Evolutionary conservation across 2,797 vertebrate species (phyloP).

Genomic region (Gouania willdenowi): DNA sequence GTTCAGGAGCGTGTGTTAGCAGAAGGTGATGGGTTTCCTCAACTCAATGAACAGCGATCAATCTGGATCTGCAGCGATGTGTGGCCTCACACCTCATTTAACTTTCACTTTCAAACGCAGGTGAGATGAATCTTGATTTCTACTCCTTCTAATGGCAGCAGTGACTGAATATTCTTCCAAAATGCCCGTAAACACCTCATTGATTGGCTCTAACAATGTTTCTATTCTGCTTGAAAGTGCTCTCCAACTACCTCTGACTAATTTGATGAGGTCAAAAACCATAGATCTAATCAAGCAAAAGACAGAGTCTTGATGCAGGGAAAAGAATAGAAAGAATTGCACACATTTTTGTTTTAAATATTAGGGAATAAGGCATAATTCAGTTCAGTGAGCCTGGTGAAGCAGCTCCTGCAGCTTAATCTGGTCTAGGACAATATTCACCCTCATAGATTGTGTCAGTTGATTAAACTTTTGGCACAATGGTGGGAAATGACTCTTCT

Average conservation of each 20-base stretch:
- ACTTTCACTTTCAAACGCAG: slow-evolving; percentile 33
- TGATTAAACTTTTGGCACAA: no score
- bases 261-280: no score
- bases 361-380: no score
- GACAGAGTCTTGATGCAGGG: no score
- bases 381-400: no score
- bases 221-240: not conserved
- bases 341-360: no score
- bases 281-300: no score
- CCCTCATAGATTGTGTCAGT: no score
- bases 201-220: not conserved
- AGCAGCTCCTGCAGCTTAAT: no score
- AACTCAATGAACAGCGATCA: slow-evolving; percentile 29
- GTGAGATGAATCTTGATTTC: slow-evolving; percentile 25
- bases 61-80: slow-evolving; percentile 37
- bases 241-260: slow-evolving; percentile 6
- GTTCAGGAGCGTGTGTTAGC: slow-evolving; percentile 14
- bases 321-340: no score
- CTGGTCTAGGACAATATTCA: no score
- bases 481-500: no score
- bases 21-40: slow-evolving; percentile 27
- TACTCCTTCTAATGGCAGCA: slow-evolving; percentile 6
- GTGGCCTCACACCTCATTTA: slow-evolving; percentile 38
- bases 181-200: slow-evolving; percentile 6
- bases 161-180: slow-evolving; percentile 14